Evolutionary conservation across 2,797 vertebrate species (phyloP).

Genomic region (Micromesistius poutassou): DNA sequence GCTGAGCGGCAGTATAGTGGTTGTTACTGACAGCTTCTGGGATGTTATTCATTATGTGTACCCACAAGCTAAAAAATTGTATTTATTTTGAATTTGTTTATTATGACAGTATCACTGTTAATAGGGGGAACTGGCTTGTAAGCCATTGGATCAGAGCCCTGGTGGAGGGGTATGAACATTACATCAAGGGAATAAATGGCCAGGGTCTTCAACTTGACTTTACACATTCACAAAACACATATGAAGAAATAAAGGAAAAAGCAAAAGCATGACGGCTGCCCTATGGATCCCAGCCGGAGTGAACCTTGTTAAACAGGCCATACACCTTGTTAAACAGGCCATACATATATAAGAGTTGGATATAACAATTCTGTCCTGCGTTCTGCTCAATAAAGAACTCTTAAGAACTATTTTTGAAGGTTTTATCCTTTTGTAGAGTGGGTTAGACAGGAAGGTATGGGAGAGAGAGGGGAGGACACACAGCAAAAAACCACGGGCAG

Average conservation of each 20-base stretch:
- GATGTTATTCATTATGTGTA: neutral
- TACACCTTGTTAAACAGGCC: too few relatives aligned
- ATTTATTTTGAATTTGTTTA: neutral
- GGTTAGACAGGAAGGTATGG: too few relatives aligned
- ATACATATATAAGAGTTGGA: too few relatives aligned
- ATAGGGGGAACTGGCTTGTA: neutral
- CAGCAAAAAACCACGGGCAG: too few relatives aligned
- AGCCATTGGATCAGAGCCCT: neutral
- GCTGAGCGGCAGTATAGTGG: neutral
- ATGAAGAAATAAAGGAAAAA: neutral
- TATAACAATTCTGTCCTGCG: too few relatives aligned
- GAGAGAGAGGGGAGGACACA: too few relatives aligned
- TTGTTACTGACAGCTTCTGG: neutral
- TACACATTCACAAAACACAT: neutral
- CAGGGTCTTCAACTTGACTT: neutral
- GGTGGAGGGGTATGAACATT: neutral
- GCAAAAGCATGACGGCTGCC: too few relatives aligned
- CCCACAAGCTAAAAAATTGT: neutral
- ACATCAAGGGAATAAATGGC: neutral
- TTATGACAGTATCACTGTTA: neutral
- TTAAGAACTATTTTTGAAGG: too few relatives aligned
- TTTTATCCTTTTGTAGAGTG: too few relatives aligned
- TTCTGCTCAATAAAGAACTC: too few relatives aligned
- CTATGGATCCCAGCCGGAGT: too few relatives aligned
- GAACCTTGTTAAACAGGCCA: too few relatives aligned